Base-by-base conservation (phyloP, 2,888 invertebrate genomes). In the Cantharis nigra region DNA sequence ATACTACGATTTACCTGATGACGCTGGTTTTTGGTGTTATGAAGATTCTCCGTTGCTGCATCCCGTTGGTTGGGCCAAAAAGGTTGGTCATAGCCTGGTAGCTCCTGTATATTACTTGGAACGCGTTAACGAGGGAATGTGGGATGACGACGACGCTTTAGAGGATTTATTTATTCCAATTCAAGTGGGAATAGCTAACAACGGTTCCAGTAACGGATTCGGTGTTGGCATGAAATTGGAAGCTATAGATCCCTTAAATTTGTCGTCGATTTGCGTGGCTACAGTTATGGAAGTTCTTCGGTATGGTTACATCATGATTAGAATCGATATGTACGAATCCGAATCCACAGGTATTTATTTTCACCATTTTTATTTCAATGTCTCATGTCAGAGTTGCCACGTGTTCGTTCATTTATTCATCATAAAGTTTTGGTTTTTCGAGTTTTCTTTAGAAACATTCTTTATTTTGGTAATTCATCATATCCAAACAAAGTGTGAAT, bases 11-110 rank as follows among this genome's bases (percentile, higher is more conserved):
- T 93, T 95, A 78, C 91, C 92, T 0, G 94, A 94, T 80, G 96
- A 96, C 85, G 93, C 93, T 82, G 96, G 97, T 3, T 98, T 99
- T 88, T 99, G 98, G 98, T 98, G 98, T 86, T 98, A 98, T 82
- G 97, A 98, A 88, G 96, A 96, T 86, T 98, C 98, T 0, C 96
- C 97, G 0, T 90, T 98, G 11, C 95, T 99, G 80, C 98, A 98
- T 88, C 97, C 97, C 0, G 96, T 98, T 1, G 98, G 98, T n/a
- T 98, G 99, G 98, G 97, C 98, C 0, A 94, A 94, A 76, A 89
- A 87, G 83, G 87, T 97, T 0, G 98, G 97, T 0, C 98, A 98
- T 86, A 93, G 94, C 70, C 90, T 99, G 69, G 94, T 95, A 75
- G 97, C 98, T 0, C 96, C 97, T 3, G 91, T 92, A 64, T 93